phyloP scores from a whole-genome alignment of 2,797 vertebrate genomes.

The Brachyalestes nurse region DNA sequence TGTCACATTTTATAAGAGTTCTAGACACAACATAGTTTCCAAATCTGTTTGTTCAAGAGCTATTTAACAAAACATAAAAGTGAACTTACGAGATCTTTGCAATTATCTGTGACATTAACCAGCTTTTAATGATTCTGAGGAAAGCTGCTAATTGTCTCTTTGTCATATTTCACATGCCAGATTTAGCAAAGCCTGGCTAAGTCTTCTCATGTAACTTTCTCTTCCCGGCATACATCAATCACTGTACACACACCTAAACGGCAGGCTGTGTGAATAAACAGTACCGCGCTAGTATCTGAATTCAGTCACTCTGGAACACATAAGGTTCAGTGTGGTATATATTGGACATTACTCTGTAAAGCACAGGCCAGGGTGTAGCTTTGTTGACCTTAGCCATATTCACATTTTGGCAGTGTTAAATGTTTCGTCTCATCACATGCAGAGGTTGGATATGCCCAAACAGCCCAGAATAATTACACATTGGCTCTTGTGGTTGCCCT shows the following conservation, averaged over 20 bases:
- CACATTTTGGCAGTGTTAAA: neutral
- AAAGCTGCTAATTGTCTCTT: neutral
- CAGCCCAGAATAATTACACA: conserved; percentile 32
- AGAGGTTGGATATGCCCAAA: conserved; percentile 14
- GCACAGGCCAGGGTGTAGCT: neutral
- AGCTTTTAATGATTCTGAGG: neutral
- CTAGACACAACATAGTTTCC: neutral
- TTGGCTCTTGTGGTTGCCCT: conserved; percentile 28
- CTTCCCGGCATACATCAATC: neutral
- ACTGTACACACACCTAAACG: neutral
- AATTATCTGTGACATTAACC: neutral
- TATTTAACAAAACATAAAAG: neutral
- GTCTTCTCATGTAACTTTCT: neutral
- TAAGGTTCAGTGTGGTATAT: neutral
- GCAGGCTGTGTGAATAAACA: no score
- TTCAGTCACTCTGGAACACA: no score
- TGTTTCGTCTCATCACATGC: neutral
- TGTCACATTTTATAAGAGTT: neutral
- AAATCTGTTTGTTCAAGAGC: neutral
- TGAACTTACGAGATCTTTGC: neutral
- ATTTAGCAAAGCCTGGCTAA: neutral
- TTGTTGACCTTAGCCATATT: neutral
- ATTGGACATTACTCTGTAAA: neutral
- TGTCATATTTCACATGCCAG: neutral
- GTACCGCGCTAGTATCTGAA: no score